phyloP scores from a whole-genome alignment of 2,888 invertebrate species.

The Acrobasis consociella region DNA sequence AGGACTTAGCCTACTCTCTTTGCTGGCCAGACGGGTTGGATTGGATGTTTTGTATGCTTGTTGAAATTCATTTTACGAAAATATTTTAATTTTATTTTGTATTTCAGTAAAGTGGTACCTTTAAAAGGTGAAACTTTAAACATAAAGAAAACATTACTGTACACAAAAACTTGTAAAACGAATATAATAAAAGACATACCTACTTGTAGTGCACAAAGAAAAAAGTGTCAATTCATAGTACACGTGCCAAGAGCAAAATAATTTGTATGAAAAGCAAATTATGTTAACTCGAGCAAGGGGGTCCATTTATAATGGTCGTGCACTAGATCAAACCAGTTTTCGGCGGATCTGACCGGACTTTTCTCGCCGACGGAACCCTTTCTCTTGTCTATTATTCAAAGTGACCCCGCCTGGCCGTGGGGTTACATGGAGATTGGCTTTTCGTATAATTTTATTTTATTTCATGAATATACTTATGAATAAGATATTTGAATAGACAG shows the following conservation, averaged over 20 bases:
- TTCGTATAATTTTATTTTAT: neutral
- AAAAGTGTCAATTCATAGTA: conserved; percentile 8
- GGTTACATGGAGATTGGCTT: conserved; percentile 35
- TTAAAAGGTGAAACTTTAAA: no score
- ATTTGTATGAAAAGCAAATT: conserved; percentile 19
- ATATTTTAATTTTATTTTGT: no score
- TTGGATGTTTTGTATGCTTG: no score
- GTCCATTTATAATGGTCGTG: conserved; percentile 32
- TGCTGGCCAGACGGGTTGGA: no score
- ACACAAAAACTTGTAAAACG: neutral
- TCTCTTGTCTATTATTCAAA: conserved; percentile 46
- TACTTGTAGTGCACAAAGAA: neutral
- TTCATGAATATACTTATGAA: neutral
- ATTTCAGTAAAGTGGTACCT: no score
- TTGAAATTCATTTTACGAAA: no score
- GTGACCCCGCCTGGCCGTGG: conserved; percentile 41
- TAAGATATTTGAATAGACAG: neutral
- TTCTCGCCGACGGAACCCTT: conserved; percentile 47
- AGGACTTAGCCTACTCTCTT: no score
- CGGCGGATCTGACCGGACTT: conserved; percentile 44
- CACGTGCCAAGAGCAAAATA: conserved; percentile 18
- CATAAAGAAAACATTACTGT: neutral
- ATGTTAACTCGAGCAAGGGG: conserved; percentile 8
- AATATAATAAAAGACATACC: neutral
- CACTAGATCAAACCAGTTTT: conserved; percentile 42